Evolutionary conservation across 2,888 invertebrate species (phyloP).

Genomic region (Pteria penguin): DNA sequence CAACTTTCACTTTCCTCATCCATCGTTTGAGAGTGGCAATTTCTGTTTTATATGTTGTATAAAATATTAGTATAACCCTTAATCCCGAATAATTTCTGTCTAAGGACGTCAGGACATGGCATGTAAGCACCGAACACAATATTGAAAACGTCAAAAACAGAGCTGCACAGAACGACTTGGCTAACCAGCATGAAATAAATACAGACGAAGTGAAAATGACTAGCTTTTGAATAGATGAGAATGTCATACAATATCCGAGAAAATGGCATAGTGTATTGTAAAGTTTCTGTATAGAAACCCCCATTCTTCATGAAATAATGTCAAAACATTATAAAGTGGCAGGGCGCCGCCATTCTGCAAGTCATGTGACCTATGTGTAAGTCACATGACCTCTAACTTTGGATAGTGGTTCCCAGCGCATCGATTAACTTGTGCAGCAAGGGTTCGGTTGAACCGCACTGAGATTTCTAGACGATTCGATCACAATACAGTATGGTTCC

Average conservation of each 20-base stretch:
- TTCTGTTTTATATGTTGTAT: neutral
- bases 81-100: conserved; percentile 17
- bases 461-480: no score
- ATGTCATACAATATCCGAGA: conserved; percentile 50
- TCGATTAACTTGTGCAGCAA: no score
- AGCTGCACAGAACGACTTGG: conserved; percentile 7
- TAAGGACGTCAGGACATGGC: conserved; percentile 28
- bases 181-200: conserved; percentile 37
- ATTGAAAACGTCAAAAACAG: conserved; percentile 11
- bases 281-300: no score
- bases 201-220: conserved; percentile 43
- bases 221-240: conserved; percentile 57
- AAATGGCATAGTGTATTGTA: conserved; percentile 43
- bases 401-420: no score
- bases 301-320: no score
- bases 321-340: neutral
- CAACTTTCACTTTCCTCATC: neutral
- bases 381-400: neutral
- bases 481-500: no score
- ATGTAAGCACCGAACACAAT: neutral
- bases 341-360: conserved; percentile 4
- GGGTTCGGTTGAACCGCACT: no score
- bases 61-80: conserved; percentile 10
- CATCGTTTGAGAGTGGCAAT: no score
- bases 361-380: conserved; percentile 5